Percentiles rank a stretch among this genome's conserved stretches.
Evolutionary conservation across 2,797 vertebrate genomes (phyloP).

Genomic region (Nyctalus aviator): DNA sequence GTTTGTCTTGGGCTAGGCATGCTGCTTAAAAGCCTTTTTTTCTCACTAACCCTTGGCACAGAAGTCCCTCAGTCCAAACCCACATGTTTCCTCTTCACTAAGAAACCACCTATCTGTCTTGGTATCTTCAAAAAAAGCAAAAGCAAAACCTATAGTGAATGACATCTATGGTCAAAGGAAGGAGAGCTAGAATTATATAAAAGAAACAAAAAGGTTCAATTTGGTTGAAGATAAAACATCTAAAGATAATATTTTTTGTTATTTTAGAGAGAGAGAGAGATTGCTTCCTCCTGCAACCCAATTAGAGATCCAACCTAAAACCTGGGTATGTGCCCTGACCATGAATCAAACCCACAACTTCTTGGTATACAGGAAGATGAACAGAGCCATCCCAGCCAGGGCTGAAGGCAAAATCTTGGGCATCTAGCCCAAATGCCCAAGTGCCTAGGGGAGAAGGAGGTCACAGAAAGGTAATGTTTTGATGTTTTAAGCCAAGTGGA

Average conservation of each 20-base stretch:
- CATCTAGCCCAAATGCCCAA: not conserved
- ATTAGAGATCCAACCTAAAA: not conserved
- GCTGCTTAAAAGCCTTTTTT: constrained; percentile 5
- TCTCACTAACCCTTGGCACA: not conserved
- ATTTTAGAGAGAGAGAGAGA: not conserved
- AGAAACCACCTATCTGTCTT: constrained; percentile 18
- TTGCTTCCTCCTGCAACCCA: not conserved
- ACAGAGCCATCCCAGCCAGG: not conserved
- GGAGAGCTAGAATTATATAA: not conserved
- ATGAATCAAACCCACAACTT: not conserved
- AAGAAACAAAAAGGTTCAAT: not conserved
- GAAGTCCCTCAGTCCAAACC: not conserved
- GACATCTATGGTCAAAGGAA: not conserved
- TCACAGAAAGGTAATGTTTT: not conserved
- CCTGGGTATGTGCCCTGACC: not conserved
- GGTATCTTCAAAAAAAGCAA: not conserved
- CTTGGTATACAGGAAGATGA: not conserved
- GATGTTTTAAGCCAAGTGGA: not conserved
- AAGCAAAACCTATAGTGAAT: not conserved
- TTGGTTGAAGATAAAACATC: constrained; percentile 13
- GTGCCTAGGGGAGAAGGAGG: not conserved
- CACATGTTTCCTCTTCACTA: not conserved
- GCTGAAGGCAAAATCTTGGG: not conserved
- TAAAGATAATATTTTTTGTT: constrained; percentile 10
- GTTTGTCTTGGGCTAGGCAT: not conserved